Evolutionary conservation across 2,113 vertebrate species (phyloP), one percentile per base, ranked within the genome.

Genomic region (Bujurquina vittata): DNA sequence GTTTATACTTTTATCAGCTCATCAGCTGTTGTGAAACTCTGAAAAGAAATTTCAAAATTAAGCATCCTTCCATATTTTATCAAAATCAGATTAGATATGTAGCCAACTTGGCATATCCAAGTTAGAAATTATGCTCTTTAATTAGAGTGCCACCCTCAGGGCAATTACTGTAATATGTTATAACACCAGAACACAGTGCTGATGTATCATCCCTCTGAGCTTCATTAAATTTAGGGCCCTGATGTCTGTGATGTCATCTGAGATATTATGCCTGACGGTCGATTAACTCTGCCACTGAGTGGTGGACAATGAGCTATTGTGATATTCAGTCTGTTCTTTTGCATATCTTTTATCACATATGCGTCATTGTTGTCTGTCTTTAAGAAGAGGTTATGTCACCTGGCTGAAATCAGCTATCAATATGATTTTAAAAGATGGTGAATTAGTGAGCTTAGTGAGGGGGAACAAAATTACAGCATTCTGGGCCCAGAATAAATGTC

Each of bases 181-280:
- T 35, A 83, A 67, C 54, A 61, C 55, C 79, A 84, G 73, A 84
- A 81, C 52, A 46, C 63, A 59, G 84, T 55, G 72, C 82, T 65
- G 79, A 87, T 57, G 80, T 75, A 83, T 85, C 57, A 69, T 75
- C 57, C 67, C 43, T 87, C 37, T 6, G 73, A 88, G 83, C 79
- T 56, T 83, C 73, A 86, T 86, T 86, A 84, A 77, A 88, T 83
- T 33, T 80, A 67, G 84, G 76, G 76, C 67, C 83, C 31, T 54
- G 77, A 84, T 63, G 82, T 84, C 75, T 67, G 80, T 81, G 83
- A 80, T 79, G 76, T 91, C 85, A 88, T 81, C 79, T 85, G 87
- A 88, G 86, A 88, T 84, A 76, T 22, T 63, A 62, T n/a, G 81
- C 40, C 78, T 74, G 75, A 85, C 3, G 57, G 75, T 87, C 79